Evolutionary conservation across 2,797 vertebrate species (phyloP).

Genomic region (Discoglossus pictus): DNA sequence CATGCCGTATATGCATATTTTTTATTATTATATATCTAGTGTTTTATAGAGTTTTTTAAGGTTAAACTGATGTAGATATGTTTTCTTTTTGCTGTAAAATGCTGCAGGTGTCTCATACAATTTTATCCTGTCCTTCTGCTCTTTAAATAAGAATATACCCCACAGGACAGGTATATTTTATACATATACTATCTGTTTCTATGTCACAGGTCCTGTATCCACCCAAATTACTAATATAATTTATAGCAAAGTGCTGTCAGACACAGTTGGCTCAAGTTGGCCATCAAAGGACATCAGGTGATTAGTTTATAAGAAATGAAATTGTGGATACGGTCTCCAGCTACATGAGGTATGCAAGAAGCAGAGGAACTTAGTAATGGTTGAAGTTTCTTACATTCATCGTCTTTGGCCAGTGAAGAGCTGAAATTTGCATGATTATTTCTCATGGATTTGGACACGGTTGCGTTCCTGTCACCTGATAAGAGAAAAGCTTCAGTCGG

Average conservation of each 20-base stretch:
- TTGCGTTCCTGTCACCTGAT: too few relatives aligned
- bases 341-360: too few relatives aligned
- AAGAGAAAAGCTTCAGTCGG: too few relatives aligned
- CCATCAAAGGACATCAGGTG: too few relatives aligned
- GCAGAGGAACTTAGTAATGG: too few relatives aligned
- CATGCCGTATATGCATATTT: constrained; percentile 98
- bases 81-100: constrained; percentile 73
- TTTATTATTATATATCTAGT: constrained; percentile 95
- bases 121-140: constrained; percentile 37
- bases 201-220: constrained; percentile 11
- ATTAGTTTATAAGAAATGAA: too few relatives aligned
- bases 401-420: too few relatives aligned
- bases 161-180: constrained; percentile 43
- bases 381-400: too few relatives aligned
- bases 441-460: too few relatives aligned
- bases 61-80: constrained; percentile 81
- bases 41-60: constrained; percentile 92
- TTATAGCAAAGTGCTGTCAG: neutral
- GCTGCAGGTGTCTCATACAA: constrained; percentile 62
- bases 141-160: constrained; percentile 17
- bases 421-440: too few relatives aligned
- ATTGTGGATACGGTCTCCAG: too few relatives aligned
- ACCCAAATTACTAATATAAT: neutral
- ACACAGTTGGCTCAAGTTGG: too few relatives aligned
- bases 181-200: constrained; percentile 36